Conservation (phyloP, 2,113 vertebrate genomes). For the Chiloscyllium plagiosum region DNA sequence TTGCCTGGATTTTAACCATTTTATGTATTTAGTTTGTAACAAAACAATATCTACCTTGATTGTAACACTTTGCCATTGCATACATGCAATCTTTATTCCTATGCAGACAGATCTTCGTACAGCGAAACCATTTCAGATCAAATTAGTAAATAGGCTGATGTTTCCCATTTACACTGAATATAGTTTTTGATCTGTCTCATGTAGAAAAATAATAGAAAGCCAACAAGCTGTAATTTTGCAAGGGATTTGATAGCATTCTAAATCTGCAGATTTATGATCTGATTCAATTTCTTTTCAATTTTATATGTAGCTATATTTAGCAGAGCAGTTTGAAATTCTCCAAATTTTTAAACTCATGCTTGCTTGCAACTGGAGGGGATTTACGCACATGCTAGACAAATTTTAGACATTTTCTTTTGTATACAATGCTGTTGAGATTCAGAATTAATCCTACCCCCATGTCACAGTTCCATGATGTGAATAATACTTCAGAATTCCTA, state of each 20-base stretch:
- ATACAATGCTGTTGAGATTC: neutral
- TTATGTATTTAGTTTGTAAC: neutral
- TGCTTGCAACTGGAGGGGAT: neutral
- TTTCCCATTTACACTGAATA: neutral
- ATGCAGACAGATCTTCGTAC: neutral
- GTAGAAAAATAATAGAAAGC: neutral
- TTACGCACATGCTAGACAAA: neutral
- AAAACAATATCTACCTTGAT: neutral
- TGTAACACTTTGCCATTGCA: no score
- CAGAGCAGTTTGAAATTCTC: neutral
- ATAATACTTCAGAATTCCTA: neutral
- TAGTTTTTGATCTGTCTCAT: neutral
- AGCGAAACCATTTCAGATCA: neutral
- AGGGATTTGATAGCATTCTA: neutral
- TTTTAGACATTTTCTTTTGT: neutral
- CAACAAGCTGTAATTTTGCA: neutral
- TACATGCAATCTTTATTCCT: neutral
- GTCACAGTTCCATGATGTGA: neutral
- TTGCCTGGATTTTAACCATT: neutral
- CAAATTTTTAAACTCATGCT: neutral
- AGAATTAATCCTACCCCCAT: neutral
- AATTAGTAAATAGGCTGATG: neutral
- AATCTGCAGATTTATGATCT: neutral
- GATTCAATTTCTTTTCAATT: neutral
- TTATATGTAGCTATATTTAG: neutral